A percentile compares a stretch with the other conserved stretches of the same genome.
These are phyloP conservation scores for Anolis sagrei DNA, from an alignment of 2,113 vertebrate genomes.

Conservation along the genomic window DNA sequence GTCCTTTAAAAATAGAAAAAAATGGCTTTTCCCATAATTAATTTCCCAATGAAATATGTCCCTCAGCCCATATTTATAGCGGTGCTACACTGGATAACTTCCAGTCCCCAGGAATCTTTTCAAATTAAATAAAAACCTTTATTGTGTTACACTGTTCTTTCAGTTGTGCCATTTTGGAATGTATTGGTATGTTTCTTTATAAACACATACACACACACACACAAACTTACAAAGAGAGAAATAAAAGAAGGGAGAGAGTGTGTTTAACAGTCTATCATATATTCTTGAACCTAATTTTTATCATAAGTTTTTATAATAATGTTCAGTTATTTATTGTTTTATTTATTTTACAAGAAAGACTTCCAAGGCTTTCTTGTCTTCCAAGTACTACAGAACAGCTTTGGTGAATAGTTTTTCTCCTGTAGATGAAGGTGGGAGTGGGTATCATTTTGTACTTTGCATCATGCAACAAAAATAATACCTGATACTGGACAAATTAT, in stretches of 20 bases:
- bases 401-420: background rate
- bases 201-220: too few species aligned
- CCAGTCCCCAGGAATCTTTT: conserved; percentile 60
- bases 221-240: too few species aligned
- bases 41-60: conserved; percentile 70
- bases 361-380: too few species aligned
- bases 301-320: background rate
- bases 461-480: too few species aligned
- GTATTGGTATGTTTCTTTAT: background rate
- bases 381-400: too few species aligned
- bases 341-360: too few species aligned
- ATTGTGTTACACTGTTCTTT: conserved; percentile 33
- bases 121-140: conserved; percentile 54
- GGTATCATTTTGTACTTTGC: too few species aligned
- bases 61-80: conserved; percentile 63
- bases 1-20: conserved; percentile 55
- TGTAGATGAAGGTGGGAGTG: background rate
- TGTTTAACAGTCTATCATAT: background rate
- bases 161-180: background rate
- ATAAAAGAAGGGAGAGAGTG: too few species aligned
- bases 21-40: conserved; percentile 69
- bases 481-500: too few species aligned
- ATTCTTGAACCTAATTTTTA: background rate
- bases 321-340: background rate
- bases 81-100: conserved; percentile 57